A percentile compares a stretch with the other conserved stretches of the same genome.
phyloP scores from a whole-genome alignment of 2,113 vertebrate species.

The Hipposideros armiger region DNA sequence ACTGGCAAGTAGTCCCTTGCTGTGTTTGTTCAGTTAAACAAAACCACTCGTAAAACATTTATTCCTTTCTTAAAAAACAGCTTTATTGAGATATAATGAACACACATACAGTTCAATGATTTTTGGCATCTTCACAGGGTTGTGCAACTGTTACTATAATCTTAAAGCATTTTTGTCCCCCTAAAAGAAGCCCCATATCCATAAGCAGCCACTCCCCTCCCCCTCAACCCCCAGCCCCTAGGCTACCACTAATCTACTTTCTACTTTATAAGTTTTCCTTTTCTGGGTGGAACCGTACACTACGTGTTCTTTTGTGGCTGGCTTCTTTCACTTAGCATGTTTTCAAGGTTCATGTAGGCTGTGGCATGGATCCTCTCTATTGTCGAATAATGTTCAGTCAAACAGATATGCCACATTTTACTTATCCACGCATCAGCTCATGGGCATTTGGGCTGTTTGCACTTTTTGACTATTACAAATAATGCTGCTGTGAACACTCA shows the following conservation, averaged over 20 bases:
- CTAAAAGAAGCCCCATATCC: neutral
- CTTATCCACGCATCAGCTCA: neutral
- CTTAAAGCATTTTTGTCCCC: neutral
- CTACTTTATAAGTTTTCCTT: conserved; percentile 7
- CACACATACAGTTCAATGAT: neutral
- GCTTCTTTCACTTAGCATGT: neutral
- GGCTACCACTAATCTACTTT: neutral
- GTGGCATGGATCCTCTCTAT: neutral
- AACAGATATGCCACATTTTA: neutral
- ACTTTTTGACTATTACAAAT: neutral
- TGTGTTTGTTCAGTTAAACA: conserved; percentile 40
- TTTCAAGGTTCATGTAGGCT: neutral
- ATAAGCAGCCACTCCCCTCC: neutral
- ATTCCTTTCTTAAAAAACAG: conserved; percentile 35
- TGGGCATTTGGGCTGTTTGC: neutral
- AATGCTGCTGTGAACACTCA: neutral
- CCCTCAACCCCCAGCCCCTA: neutral
- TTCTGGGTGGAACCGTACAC: neutral
- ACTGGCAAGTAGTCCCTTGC: neutral
- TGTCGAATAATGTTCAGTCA: neutral
- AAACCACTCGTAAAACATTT: conserved; percentile 25
- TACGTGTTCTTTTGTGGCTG: neutral
- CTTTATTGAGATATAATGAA: conserved; percentile 35
- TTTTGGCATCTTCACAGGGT: neutral
- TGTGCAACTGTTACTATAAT: neutral